phyloP scores from a whole-genome alignment of 2,113 vertebrate species.

The Poeciliopsis occidentalis region DNA sequence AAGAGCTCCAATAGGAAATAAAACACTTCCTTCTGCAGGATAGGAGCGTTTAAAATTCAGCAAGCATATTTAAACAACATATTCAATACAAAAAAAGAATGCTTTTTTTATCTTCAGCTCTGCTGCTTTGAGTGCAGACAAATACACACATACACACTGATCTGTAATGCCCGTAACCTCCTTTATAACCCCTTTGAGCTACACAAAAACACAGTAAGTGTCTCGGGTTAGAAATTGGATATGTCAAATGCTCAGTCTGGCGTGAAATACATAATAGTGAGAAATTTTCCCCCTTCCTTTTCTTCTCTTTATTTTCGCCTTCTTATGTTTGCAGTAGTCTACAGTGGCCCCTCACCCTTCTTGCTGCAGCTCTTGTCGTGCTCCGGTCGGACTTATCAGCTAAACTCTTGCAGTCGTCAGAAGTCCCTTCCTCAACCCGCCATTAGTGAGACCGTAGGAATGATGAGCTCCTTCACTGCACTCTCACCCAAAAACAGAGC shows the following conservation, averaged over 20 bases:
- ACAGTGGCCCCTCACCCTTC: neutral
- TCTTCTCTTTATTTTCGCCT: constrained; percentile 16
- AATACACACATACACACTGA: constrained; percentile 7
- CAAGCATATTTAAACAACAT: constrained; percentile 43
- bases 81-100: constrained; percentile 28
- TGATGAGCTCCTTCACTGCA: neutral
- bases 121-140: constrained; percentile 8
- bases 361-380: neutral
- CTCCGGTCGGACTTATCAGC: neutral
- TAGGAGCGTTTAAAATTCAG: constrained; percentile 30
- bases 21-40: constrained; percentile 22
- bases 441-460: neutral
- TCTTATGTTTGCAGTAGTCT: constrained; percentile 3
- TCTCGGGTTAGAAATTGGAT: constrained; percentile 59
- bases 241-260: constrained; percentile 53
- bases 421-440: constrained; percentile 1
- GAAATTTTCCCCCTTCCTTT: constrained; percentile 24
- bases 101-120: neutral
- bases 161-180: constrained; percentile 35
- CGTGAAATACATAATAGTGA: constrained; percentile 53
- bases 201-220: constrained; percentile 45
- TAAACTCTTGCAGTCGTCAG: constrained; percentile 10
- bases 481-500: neutral
- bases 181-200: constrained; percentile 40
- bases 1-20: constrained; percentile 28